These are phyloP conservation scores for Eublepharis macularius DNA, from an alignment of 2,113 vertebrate genomes.

Conservation along the genomic window DNA sequence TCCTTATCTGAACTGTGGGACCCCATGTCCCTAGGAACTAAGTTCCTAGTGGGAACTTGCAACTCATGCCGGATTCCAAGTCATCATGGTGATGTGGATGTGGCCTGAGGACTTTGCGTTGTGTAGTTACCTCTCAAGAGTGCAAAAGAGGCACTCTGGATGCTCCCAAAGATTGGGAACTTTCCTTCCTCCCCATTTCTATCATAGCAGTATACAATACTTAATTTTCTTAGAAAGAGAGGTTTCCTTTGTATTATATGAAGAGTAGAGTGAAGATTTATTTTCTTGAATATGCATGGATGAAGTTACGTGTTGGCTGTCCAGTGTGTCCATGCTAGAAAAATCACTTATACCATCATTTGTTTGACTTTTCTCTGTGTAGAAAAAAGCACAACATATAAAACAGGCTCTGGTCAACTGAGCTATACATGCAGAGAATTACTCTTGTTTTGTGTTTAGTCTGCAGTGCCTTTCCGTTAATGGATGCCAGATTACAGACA, in stretches of 20 bases:
- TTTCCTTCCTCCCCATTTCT: not conserved
- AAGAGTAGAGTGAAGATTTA: no score
- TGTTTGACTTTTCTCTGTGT: not conserved
- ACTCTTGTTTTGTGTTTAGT: conserved; percentile 17
- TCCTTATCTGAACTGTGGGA: no score
- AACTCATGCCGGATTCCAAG: no score
- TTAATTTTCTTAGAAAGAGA: no score
- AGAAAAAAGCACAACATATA: not conserved
- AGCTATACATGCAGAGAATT: not conserved
- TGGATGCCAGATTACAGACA: conserved; percentile 63
- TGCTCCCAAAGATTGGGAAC: no score
- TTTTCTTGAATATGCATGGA: not conserved
- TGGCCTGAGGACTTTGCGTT: no score
- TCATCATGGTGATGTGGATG: no score
- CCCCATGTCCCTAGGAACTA: no score
- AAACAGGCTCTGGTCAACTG: not conserved
- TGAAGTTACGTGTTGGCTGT: not conserved
- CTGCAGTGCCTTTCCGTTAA: conserved; percentile 58
- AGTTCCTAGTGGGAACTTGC: no score
- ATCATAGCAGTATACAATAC: no score
- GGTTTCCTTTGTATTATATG: not conserved
- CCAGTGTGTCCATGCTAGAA: not conserved
- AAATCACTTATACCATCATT: not conserved
- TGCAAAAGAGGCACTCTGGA: no score
- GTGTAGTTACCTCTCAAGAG: no score